Conservation (phyloP, 1,140 invertebrate genomes). For the Triops longicaudatus region DNA sequence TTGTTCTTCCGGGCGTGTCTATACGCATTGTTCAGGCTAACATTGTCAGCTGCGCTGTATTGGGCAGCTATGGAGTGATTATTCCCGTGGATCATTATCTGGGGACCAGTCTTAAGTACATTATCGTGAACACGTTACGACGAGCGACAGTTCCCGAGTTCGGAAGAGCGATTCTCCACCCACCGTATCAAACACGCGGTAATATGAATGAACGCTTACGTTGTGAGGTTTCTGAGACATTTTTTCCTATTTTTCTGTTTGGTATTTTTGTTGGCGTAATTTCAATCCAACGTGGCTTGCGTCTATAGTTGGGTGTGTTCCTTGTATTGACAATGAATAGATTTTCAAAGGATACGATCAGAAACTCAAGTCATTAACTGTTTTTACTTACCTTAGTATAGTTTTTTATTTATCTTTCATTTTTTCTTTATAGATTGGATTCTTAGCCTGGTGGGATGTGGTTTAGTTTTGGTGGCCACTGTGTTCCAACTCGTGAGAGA, state of each 20-base stretch:
- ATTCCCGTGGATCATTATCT: constrained; percentile 54
- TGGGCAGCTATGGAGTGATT: constrained; percentile 54
- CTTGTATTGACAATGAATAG: no score
- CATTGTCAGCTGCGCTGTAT: constrained; percentile 51
- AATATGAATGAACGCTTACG: constrained; percentile 24
- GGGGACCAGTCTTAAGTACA: constrained; percentile 57
- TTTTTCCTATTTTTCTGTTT: not conserved
- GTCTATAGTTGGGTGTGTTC: no score
- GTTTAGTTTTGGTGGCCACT: constrained; percentile 44
- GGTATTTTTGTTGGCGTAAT: no score
- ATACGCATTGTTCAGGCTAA: constrained; percentile 40
- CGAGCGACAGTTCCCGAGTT: constrained; percentile 50
- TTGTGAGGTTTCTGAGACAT: not conserved
- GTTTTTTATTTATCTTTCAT: not conserved
- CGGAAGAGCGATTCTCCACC: constrained; percentile 48
- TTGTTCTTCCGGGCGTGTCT: not conserved
- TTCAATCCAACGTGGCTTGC: no score
- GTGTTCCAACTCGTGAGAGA: constrained; percentile 46
- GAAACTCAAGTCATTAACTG: no score
- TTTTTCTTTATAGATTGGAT: constrained; percentile 47
- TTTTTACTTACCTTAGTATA: no score
- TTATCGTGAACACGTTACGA: constrained; percentile 55
- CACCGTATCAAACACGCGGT: constrained; percentile 55
- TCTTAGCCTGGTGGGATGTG: constrained; percentile 45
- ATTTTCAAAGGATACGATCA: no score